These are phyloP conservation scores for Standfussiana lucernea DNA, from an alignment of 2,888 invertebrate genomes.

Conservation along the genomic window DNA sequence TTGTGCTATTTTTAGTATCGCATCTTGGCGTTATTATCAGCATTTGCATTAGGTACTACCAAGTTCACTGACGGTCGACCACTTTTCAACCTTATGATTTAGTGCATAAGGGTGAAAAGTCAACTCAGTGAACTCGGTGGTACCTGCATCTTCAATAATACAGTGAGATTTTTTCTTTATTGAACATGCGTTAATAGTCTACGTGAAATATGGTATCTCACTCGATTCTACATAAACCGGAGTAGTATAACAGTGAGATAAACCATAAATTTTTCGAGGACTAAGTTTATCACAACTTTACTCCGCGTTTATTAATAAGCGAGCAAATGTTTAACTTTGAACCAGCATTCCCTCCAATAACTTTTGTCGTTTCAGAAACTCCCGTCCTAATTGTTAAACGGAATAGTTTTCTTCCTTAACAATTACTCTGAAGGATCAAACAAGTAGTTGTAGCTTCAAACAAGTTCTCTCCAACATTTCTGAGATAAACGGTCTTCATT, in stretches of 20 bases:
- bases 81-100: no score
- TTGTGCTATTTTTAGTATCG: slow-evolving; percentile 15
- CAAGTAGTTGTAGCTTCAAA: slow-evolving; percentile 27
- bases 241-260: neutral
- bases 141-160: neutral
- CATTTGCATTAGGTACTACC: slow-evolving; percentile 20
- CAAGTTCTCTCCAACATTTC: slow-evolving; percentile 31
- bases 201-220: neutral
- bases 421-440: slow-evolving; percentile 41
- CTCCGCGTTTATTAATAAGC: neutral
- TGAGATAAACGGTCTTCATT: slow-evolving; percentile 21
- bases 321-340: neutral
- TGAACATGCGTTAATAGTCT: no score
- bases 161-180: neutral
- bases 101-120: no score
- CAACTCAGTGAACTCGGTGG: no score
- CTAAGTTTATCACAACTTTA: neutral
- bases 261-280: neutral
- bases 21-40: neutral
- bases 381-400: slow-evolving; percentile 8
- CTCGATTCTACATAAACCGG: neutral
- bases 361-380: slow-evolving; percentile 26
- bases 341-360: slow-evolving; percentile 7
- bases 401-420: slow-evolving; percentile 33
- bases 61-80: no score